Evolutionary conservation across 2,113 vertebrate species (phyloP).

Genomic region (Phoenicopterus ruber): DNA sequence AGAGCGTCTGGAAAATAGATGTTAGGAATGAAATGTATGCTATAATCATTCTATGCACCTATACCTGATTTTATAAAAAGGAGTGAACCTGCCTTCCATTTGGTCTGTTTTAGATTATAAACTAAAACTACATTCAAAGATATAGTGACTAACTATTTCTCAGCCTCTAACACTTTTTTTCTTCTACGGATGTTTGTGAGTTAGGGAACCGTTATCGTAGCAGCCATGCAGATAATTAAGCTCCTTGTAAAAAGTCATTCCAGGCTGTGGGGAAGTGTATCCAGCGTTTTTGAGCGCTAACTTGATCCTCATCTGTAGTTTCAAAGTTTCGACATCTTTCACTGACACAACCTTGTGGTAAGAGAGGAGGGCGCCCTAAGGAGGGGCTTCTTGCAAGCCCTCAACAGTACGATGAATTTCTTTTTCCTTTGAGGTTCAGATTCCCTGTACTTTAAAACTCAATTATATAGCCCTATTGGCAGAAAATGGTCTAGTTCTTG

Average conservation of each 20-base stretch:
- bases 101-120: background rate
- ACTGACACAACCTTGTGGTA: background rate
- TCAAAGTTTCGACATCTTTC: background rate
- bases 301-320: background rate
- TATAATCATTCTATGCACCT: background rate
- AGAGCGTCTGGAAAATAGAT: background rate
- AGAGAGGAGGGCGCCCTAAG: background rate
- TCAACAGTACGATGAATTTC: background rate
- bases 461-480: background rate
- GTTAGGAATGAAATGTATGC: background rate
- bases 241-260: background rate
- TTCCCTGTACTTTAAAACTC: background rate
- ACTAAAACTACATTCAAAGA: background rate
- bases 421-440: background rate
- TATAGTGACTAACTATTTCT: background rate
- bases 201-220: background rate
- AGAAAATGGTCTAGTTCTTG: background rate
- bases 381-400: background rate
- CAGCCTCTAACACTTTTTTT: background rate
- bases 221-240: background rate
- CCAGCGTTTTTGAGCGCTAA: background rate
- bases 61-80: background rate
- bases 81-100: background rate
- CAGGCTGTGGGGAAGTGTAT: background rate
- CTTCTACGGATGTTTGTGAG: background rate